phyloP scores from a whole-genome alignment of 2,888 invertebrate genomes.

The Eristalis arbustorum region DNA sequence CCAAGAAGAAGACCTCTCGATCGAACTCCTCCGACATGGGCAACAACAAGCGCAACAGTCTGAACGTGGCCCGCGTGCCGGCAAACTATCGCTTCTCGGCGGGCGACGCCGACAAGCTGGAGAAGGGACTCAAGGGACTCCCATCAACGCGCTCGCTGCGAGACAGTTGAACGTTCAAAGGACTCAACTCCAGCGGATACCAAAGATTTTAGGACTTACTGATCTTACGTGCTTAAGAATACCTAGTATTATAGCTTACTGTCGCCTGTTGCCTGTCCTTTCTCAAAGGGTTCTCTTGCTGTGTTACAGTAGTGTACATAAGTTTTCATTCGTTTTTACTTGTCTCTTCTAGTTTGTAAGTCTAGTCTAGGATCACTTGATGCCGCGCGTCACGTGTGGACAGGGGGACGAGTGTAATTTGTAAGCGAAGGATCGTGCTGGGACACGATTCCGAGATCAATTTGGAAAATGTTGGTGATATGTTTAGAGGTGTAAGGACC shows the following conservation, averaged over 20 bases:
- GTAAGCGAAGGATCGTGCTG: not conserved
- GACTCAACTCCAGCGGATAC: slow-evolving; percentile 43
- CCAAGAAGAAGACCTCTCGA: slow-evolving; percentile 71
- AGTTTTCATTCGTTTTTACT: not conserved
- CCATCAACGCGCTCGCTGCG: slow-evolving; percentile 86
- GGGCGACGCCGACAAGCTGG: slow-evolving; percentile 85
- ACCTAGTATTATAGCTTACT: slow-evolving; percentile 34
- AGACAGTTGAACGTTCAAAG: slow-evolving; percentile 79
- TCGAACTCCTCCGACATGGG: slow-evolving; percentile 71
- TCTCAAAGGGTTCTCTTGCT: slow-evolving; percentile 29
- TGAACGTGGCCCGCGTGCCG: slow-evolving; percentile 68
- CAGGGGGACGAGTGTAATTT: not conserved
- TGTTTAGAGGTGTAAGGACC: slow-evolving; percentile 7
- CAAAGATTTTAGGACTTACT: slow-evolving; percentile 55
- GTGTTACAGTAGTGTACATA: slow-evolving; percentile 51
- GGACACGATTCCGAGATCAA: not conserved
- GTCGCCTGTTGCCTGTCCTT: slow-evolving; percentile 46
- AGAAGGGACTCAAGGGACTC: slow-evolving; percentile 82
- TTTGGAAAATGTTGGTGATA: slow-evolving; percentile 35
- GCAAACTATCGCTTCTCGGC: slow-evolving; percentile 85
- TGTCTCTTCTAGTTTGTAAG: not conserved
- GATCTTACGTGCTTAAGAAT: slow-evolving; percentile 4
- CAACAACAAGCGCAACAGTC: slow-evolving; percentile 69
- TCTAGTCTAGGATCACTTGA: slow-evolving; percentile 10
- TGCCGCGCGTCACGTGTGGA: not conserved